These are phyloP conservation scores for Selene dorsalis DNA, from an alignment of 2,797 vertebrate genomes.

Conservation along the genomic window DNA sequence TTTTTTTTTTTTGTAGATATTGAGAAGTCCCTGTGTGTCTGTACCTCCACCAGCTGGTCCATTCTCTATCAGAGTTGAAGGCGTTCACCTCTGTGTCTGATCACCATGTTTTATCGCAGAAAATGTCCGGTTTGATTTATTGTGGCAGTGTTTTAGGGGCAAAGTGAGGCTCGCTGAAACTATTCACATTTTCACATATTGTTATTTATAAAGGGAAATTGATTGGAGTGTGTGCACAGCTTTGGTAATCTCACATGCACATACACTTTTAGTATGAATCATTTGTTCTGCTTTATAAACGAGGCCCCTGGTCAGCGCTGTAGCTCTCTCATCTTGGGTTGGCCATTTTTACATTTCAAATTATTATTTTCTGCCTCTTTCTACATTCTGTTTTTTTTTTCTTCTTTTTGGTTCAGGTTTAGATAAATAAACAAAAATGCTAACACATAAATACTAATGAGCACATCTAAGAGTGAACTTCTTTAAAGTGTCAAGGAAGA, in stretches of 20 bases:
- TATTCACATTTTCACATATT: no score
- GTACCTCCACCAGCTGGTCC: no score
- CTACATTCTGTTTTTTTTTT: slow-evolving; percentile 15
- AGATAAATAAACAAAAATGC: slow-evolving; percentile 44
- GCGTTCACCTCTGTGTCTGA: not conserved
- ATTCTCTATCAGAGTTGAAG: no score
- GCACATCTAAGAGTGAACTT: not conserved
- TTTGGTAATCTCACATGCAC: not conserved
- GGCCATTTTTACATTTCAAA: slow-evolving; percentile 38
- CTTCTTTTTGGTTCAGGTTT: slow-evolving; percentile 26
- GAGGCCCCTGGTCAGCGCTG: not conserved
- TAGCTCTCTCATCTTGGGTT: not conserved
- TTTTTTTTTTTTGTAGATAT: not conserved
- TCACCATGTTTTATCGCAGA: not conserved
- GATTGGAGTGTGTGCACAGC: no score
- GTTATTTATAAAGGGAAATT: no score
- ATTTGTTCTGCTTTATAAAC: no score
- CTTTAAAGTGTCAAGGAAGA: slow-evolving; percentile 13
- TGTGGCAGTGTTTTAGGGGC: no score
- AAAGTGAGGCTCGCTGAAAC: not conserved
- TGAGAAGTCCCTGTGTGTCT: no score
- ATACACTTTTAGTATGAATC: not conserved
- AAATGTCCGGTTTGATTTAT: not conserved
- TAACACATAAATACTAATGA: slow-evolving; percentile 37
- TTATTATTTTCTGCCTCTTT: slow-evolving; percentile 25